Evolutionary conservation across 2,113 vertebrate genomes (phyloP).

Genomic region (Origma solitaria): DNA sequence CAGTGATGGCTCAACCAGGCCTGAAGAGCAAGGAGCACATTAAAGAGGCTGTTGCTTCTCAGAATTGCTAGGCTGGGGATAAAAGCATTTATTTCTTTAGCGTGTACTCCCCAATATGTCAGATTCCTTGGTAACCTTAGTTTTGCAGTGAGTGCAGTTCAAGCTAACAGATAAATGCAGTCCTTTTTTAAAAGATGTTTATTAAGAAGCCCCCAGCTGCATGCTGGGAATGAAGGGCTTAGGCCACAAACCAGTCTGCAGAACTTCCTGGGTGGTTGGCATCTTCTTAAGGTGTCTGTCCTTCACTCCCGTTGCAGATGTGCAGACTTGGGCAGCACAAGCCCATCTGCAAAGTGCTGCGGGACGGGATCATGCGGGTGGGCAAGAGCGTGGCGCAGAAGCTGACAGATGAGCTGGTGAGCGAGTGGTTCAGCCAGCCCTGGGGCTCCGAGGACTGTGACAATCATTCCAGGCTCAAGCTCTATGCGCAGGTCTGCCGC

Average conservation of each 20-base stretch:
- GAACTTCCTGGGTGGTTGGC: neutral
- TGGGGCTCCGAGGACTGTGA: conserved; percentile 89
- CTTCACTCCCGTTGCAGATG: conserved; percentile 72
- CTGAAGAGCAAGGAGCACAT: neutral
- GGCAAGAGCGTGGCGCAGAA: conserved; percentile 77
- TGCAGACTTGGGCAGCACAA: conserved; percentile 95
- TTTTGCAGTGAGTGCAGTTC: neutral
- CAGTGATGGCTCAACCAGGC: neutral
- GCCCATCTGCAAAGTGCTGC: conserved; percentile 90
- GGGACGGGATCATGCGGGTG: conserved; percentile 89
- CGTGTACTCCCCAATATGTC: neutral
- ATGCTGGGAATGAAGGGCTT: neutral
- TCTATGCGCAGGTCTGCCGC: conserved; percentile 91
- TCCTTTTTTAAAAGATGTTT: neutral
- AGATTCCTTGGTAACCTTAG: neutral
- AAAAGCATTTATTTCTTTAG: neutral
- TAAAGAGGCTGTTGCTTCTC: neutral
- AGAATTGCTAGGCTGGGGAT: neutral
- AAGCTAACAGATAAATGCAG: neutral
- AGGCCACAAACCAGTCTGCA: neutral
- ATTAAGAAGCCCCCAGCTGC: neutral
- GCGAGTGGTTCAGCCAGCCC: conserved; percentile 86
- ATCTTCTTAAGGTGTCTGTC: neutral
- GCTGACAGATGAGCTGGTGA: conserved; percentile 82
- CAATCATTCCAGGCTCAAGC: conserved; percentile 92